Percentiles rank a stretch among this genome's conserved stretches.
phyloP scores from a whole-genome alignment of 2,113 vertebrate genomes.

The Damaliscus lunatus region DNA sequence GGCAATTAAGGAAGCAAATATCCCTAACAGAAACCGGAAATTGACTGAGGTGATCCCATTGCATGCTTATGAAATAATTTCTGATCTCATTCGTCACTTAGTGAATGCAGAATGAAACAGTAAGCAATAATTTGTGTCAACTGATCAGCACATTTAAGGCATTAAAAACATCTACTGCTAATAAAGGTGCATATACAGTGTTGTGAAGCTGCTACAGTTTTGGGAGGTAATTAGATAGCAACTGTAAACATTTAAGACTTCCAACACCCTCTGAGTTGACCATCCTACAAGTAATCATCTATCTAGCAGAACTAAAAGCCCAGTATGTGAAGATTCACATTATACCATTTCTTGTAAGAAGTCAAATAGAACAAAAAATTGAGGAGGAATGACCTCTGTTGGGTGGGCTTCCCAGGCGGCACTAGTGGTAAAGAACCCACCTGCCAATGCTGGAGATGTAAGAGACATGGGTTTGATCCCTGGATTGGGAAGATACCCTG shows the following conservation, averaged over 20 bases:
- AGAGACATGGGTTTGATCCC: neutral
- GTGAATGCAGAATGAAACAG: neutral
- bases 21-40: neutral
- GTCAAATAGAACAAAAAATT: neutral
- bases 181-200: neutral
- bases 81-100: neutral
- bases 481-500: neutral
- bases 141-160: neutral
- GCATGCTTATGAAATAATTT: neutral
- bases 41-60: neutral
- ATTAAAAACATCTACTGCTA: neutral
- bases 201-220: neutral
- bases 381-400: neutral
- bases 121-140: neutral
- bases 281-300: neutral
- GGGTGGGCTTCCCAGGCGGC: neutral
- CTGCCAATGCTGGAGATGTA: neutral
- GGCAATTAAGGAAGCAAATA: neutral
- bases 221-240: neutral
- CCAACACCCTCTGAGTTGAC: neutral
- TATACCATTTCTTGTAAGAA: neutral
- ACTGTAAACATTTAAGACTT: constrained; percentile 7
- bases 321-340: neutral
- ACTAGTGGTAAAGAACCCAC: neutral
- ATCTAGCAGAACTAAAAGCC: neutral